These are phyloP conservation scores for Stenoptilia bipunctidactyla DNA, from an alignment of 2,888 invertebrate genomes.

Conservation along the genomic window DNA sequence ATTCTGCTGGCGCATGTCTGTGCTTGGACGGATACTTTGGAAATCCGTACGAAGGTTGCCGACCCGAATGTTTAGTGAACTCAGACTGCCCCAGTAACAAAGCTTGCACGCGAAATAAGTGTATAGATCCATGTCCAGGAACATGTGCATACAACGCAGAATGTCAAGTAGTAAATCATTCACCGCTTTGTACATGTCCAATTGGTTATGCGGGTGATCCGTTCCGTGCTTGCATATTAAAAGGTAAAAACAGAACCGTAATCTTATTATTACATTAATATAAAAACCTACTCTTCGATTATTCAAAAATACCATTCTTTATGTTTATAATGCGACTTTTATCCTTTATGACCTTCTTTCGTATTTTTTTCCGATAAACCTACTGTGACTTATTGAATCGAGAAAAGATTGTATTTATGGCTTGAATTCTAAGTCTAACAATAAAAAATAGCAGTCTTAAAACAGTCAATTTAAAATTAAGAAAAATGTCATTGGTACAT, in stretches of 20 bases:
- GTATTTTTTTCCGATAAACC: too few species aligned
- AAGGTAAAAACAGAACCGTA: conserved; percentile 29
- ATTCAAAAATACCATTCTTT: too few species aligned
- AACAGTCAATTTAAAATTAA: too few species aligned
- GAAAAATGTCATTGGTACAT: too few species aligned
- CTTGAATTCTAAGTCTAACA: too few species aligned
- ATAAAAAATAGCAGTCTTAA: too few species aligned
- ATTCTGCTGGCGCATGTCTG: conserved; percentile 74
- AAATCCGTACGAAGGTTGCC: conserved; percentile 84
- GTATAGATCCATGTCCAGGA: conserved; percentile 83
- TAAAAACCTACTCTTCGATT: too few species aligned
- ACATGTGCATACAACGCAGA: conserved; percentile 82
- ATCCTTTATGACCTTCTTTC: too few species aligned
- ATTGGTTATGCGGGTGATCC: conserved; percentile 80
- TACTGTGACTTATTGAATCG: too few species aligned
- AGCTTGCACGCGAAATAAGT: conserved; percentile 80
- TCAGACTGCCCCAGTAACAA: conserved; percentile 79
- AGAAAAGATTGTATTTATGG: too few species aligned
- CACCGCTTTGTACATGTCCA: conserved; percentile 77
- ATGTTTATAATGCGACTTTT: too few species aligned
- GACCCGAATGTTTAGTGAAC: conserved; percentile 80
- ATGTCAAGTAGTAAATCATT: conserved; percentile 80
- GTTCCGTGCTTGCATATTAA: conserved; percentile 69
- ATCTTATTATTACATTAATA: not conserved
- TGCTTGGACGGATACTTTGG: conserved; percentile 81